Conservation (phyloP, 2,888 invertebrate species). For the Idaea biselata region DNA sequence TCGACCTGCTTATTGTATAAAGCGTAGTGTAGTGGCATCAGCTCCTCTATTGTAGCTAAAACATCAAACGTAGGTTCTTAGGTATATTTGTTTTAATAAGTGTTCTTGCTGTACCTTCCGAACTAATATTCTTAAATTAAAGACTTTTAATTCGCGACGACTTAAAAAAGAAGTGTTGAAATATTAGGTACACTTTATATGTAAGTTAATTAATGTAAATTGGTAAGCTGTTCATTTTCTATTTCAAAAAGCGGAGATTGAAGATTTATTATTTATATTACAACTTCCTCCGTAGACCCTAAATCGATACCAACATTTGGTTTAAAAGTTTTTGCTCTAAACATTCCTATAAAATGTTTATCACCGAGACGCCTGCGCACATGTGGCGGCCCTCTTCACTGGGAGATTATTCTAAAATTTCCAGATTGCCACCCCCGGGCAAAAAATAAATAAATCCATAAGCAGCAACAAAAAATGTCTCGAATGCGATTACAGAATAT, state of each 20-base stretch:
- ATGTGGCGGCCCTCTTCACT: slow-evolving; percentile 72
- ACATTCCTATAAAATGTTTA: slow-evolving; percentile 81
- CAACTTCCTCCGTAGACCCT: slow-evolving; percentile 69
- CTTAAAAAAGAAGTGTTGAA: not conserved
- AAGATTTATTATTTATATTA: slow-evolving; percentile 61
- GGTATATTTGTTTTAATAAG: too few relatives aligned
- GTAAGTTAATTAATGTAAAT: too few relatives aligned
- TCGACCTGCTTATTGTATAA: too few relatives aligned
- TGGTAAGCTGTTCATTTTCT: slow-evolving; percentile 12
- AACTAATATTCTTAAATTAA: too few relatives aligned
- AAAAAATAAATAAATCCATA: slow-evolving; percentile 79
- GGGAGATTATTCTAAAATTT: slow-evolving; percentile 75
- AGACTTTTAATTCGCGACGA: too few relatives aligned
- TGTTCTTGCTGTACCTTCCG: too few relatives aligned
- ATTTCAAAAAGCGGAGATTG: slow-evolving; percentile 29
- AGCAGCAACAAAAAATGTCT: slow-evolving; percentile 66
- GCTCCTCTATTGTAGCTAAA: too few relatives aligned
- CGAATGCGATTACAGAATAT: slow-evolving; percentile 62
- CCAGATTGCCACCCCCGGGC: slow-evolving; percentile 78
- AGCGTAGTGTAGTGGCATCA: too few relatives aligned
- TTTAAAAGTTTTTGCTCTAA: slow-evolving; percentile 69
- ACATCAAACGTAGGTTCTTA: too few relatives aligned
- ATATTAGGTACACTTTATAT: not conserved
- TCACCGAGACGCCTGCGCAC: slow-evolving; percentile 64
- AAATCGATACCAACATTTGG: slow-evolving; percentile 74